Evolutionary conservation across 2,113 vertebrate species (phyloP).

Genomic region (Eleginops maclovinus): DNA sequence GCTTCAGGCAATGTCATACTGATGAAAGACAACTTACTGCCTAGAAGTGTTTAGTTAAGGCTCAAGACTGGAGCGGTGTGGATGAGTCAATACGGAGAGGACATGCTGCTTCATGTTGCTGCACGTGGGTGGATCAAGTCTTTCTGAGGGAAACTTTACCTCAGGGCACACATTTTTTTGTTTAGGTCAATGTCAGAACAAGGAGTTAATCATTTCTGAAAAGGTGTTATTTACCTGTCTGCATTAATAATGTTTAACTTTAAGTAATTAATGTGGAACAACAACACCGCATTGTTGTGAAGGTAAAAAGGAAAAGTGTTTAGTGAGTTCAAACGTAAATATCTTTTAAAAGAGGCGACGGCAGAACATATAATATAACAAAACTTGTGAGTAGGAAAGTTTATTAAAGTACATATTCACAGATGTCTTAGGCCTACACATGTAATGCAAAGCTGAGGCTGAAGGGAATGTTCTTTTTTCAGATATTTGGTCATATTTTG

Average conservation of each 20-base stretch:
- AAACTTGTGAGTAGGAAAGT: too few species aligned
- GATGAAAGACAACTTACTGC: slow-evolving; percentile 50
- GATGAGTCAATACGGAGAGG: slow-evolving; percentile 60
- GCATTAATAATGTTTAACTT: slow-evolving; percentile 45
- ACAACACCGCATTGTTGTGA: slow-evolving; percentile 18
- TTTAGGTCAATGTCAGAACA: slow-evolving; percentile 43
- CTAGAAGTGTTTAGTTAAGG: slow-evolving; percentile 28
- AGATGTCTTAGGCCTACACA: too few species aligned
- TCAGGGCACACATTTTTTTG: slow-evolving; percentile 48
- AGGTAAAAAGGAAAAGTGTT: neutral
- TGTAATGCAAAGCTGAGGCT: too few species aligned
- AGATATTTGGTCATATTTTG: too few species aligned
- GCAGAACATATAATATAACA: neutral
- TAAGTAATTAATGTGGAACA: slow-evolving; percentile 7
- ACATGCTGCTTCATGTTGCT: slow-evolving; percentile 65
- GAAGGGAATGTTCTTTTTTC: too few species aligned
- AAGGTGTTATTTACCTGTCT: slow-evolving; percentile 39
- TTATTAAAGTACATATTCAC: too few species aligned
- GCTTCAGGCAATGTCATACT: slow-evolving; percentile 37
- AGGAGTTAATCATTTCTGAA: slow-evolving; percentile 20
- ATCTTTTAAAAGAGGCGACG: neutral
- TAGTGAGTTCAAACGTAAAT: neutral
- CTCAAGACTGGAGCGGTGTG: slow-evolving; percentile 25
- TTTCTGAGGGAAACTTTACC: slow-evolving; percentile 51
- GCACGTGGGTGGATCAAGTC: slow-evolving; percentile 60